Evolutionary conservation across 2,888 invertebrate genomes (phyloP), one percentile per base, ranked within the genome.

Genomic region (Actias luna): DNA sequence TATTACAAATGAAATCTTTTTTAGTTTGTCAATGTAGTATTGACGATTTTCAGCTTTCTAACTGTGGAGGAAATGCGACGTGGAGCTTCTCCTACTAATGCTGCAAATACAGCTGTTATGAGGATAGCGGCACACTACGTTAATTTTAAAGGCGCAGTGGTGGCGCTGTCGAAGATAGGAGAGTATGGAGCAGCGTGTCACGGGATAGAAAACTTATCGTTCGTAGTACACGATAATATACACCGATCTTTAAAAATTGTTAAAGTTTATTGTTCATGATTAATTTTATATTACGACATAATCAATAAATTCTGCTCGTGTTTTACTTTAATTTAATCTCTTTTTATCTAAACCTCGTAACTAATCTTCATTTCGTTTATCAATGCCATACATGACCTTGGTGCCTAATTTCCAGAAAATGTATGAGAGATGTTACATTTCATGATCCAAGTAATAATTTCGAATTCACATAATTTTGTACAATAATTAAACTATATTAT

Each of bases 31-130:
- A 22, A 4, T 12, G 12, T 46, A 31, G 14, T 22, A 27, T 33
- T 25, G 18, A 10, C 59, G 55, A 58, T 64, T 85, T 89, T 61
- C 77, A 97, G 97, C 88, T 96, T 97, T 76, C 83, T 97, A 33
- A 97, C 99, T 0, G 99, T 99, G 0, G 98, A 97, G 88, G 95
- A 96, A 84, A 96, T 99, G 96, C 94, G 97, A 42, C 89, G 93
- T 12, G 99, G 99, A 0, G 87, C 94, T 1, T 83, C 93, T 7
- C 98, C 99, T 0, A 80, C 80, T 0, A 92, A 93, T 66, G 99
- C 99, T 1, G 96, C 97, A 0, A 79, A 86, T 61, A 86, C 90
- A 5, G 97, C 98, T 0, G 92, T 99, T 4, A 75, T 83, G 14
- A 94, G 97, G 67, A 98, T 99, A 64, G 88, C 94, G 0, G 83